Evolutionary conservation across 2,797 vertebrate species (phyloP), one percentile per base, ranked within the genome.

Genomic region (Phalloptychus januarius): DNA sequence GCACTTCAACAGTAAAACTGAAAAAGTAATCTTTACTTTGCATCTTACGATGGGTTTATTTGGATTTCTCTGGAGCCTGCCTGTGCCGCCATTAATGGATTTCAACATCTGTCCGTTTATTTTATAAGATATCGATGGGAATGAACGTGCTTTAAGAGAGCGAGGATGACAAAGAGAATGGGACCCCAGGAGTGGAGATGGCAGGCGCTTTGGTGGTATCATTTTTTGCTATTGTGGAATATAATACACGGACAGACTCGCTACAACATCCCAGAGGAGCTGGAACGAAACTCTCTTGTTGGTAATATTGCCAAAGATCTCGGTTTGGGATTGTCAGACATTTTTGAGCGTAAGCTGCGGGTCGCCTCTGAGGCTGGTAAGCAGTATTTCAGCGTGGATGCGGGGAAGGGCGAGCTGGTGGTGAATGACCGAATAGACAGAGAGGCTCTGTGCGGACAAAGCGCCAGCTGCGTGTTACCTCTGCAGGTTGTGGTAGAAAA

Each of bases 251-350:
- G 89, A 79, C 93, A 95, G 75, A 90, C 94, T 77, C 91, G 79
- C 54, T 95, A 96, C 86, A 88, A 87, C 20, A 93, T 96, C 85
- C 87, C 85, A 0, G 95, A 96, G 86, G 95, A 96, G 63, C 81
- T 95, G 2, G 90, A 90, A 79, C 91, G 82, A 36, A 93, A 90
- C 13, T 93, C 92, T 11, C 52, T 76, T 81, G 94, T 96, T 80
- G 95, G 95, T 89, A 94, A 95, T 90, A 86, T 96, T 18, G 93
- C 93, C 28, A 95, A 93, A 90, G 95, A 95, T 91, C 74, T 96
- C 83, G 94, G 94, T 78, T 77, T 95, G 76, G 86, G 73, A 36
- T 10, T 89, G 33, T 4, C 67, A 1, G 85, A 87, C 3, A 77
- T 95, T 44, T 84, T 45, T 7, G 71, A 84, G 12, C 80, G 77